A percentile compares a stretch with the other conserved stretches of the same genome.
These are phyloP conservation scores for Chrysina gloriosa DNA, from an alignment of 2,888 invertebrate species.

Conservation along the genomic window DNA sequence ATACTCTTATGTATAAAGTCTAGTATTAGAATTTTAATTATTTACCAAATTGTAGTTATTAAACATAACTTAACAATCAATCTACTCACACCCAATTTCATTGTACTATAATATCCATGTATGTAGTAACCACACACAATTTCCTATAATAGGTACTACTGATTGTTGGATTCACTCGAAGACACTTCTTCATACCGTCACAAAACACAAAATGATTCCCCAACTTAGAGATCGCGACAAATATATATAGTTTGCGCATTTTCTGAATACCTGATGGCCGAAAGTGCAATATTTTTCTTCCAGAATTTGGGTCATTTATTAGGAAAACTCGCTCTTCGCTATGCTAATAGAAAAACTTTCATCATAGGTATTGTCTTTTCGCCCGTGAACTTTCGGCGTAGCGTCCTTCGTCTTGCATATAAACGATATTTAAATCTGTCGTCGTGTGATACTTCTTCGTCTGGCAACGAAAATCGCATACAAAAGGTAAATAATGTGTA, in stretches of 20 bases:
- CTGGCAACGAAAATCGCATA: slow-evolving; percentile 1
- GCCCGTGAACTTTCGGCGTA: slow-evolving; percentile 36
- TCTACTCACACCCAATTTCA: slow-evolving; percentile 36
- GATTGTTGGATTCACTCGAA: too few species aligned
- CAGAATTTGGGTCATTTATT: slow-evolving; percentile 39
- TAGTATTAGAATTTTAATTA: too few species aligned
- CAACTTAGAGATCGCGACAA: not conserved
- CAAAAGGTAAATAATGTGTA: slow-evolving; percentile 8
- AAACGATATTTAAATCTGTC: slow-evolving; percentile 18
- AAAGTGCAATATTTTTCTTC: slow-evolving; percentile 36
- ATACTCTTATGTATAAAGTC: too few species aligned
- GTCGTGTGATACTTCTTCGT: slow-evolving; percentile 11
- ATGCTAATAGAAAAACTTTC: slow-evolving; percentile 37
- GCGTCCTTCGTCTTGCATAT: not conserved
- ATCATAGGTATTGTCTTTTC: slow-evolving; percentile 36
- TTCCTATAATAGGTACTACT: not conserved
- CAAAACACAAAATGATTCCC: slow-evolving; percentile 3
- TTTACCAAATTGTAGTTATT: not conserved
- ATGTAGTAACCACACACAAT: not conserved
- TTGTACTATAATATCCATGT: slow-evolving; percentile 15
- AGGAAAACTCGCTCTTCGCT: slow-evolving; percentile 13
- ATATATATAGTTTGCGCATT: slow-evolving; percentile 32
- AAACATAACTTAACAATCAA: not conserved
- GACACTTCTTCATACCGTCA: not conserved
- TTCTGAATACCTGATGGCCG: slow-evolving; percentile 41